phyloP scores from a whole-genome alignment of 2,797 vertebrate species.

The Myripristis murdjan region DNA sequence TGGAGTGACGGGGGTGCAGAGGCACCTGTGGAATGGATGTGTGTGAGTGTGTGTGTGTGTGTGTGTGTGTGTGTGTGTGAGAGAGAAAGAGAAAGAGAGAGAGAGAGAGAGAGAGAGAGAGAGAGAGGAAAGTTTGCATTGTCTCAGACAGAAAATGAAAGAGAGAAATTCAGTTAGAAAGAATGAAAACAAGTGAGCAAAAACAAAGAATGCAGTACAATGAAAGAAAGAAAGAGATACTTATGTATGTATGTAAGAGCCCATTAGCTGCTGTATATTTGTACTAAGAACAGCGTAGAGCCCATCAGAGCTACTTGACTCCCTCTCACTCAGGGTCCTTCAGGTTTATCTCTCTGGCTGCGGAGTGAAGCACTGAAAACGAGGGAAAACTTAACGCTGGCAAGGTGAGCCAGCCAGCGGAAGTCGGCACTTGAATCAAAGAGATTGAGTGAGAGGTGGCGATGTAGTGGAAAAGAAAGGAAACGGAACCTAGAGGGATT shows the following conservation, averaged over 20 bases:
- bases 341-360: not conserved
- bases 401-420: not conserved
- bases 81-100: not conserved
- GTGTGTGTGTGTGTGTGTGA: conserved; percentile 2
- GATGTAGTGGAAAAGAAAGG: not conserved
- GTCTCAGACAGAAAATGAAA: not conserved
- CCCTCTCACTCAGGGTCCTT: conserved; percentile 18
- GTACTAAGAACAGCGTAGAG: not conserved
- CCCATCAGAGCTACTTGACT: conserved; percentile 3
- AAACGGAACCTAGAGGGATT: not conserved
- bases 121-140: too few relatives aligned
- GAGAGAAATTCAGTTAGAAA: not conserved
- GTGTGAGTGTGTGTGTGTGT: conserved; percentile 4
- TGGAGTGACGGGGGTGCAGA: conserved; percentile 1
- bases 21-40: conserved; percentile 22
- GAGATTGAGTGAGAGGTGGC: not conserved
- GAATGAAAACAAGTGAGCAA: not conserved
- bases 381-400: not conserved
- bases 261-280: not conserved
- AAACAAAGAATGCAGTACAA: not conserved
- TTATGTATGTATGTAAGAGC: not conserved
- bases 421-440: not conserved
- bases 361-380: conserved; percentile 5
- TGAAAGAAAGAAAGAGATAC: not conserved
- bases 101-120: too few relatives aligned